Base-by-base conservation (phyloP, 2,797 vertebrate species). In the Helostoma temminkii region DNA sequence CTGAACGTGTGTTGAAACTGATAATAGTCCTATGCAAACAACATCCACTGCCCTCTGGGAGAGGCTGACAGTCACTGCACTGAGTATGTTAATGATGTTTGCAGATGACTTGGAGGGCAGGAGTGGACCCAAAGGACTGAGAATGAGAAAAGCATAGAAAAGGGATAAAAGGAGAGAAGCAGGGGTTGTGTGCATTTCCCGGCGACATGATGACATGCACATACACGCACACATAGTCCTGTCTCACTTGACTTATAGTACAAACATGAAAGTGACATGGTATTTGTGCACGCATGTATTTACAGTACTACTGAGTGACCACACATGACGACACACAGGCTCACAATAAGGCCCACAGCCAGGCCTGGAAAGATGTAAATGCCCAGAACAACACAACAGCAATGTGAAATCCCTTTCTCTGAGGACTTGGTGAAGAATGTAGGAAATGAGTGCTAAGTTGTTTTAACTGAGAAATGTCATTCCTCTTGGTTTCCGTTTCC, bases 61-160 rank as follows among this genome's bases (percentile, higher is more conserved):
- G 69, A 77, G 58, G 66, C 56, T 25, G 78, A 82, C 73, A 66
- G 77, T 25, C 84, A 56, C 62, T 24, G 19, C 71, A 74, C 56
- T 4, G 1, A 74, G 58, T 63, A 74, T 70, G 77, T 80, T 92
- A 90, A 93, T 69, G 71, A 82, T 83, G 91, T 92, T 88, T 88
- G 82, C 86, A 91, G 84, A 91, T 89, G 86, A 88, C 71, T 81
- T 9, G 34, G 53, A 73, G 61, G 60, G 46, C 65, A 9, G 24
- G 46, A 54, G 57, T 64, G 63, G 69, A 76, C 71, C 58, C 65
- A 12, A 76, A 76, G 67, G 74, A 84, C 74, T 2, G 49, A 59
- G 28, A 72, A 71, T 6, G 59, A 37, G 42, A 22, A 48, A 34
- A 18, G 57, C 63, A 57, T 48, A 32, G 63, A 65, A 22, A 48